Conservation (phyloP, 2,888 invertebrate species). For the Lithosia quadra region DNA sequence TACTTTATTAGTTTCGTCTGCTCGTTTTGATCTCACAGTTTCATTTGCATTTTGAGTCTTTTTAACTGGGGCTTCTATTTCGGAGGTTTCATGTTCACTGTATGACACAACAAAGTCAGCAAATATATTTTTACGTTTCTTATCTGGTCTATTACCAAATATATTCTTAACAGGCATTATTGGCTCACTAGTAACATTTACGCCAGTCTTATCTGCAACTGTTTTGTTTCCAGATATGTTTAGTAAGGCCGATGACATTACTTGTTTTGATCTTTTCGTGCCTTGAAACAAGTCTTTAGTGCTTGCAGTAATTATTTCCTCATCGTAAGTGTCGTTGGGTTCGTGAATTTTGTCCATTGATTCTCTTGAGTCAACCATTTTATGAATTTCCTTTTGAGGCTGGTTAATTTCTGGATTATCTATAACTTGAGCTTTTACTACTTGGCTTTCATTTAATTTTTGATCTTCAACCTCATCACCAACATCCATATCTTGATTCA, state of each 20-base stretch:
- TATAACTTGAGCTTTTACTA: no score
- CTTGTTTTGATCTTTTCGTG: slow-evolving; percentile 59
- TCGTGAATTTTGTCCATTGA: neutral
- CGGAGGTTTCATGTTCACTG: slow-evolving; percentile 76
- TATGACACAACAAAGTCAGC: slow-evolving; percentile 74
- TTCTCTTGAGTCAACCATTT: neutral
- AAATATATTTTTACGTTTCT: slow-evolving; percentile 76
- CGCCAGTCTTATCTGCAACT: slow-evolving; percentile 63
- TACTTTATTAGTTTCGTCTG: neutral
- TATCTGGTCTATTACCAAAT: slow-evolving; percentile 64
- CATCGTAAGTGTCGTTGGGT: neutral
- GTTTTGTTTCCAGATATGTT: slow-evolving; percentile 69
- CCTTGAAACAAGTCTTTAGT: slow-evolving; percentile 6
- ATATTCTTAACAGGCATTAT: slow-evolving; percentile 64
- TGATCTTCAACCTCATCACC: neutral
- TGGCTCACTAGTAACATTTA: slow-evolving; percentile 52
- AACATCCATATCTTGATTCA: neutral
- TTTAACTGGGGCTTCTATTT: slow-evolving; percentile 31
- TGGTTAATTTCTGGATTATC: neutral
- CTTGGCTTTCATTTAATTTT: neutral
- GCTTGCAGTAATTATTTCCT: neutral
- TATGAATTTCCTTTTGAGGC: neutral
- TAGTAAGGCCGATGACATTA: slow-evolving; percentile 71
- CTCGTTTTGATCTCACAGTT: neutral
- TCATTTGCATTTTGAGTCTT: neutral